Evolutionary conservation across 2,797 vertebrate genomes (phyloP).

Genomic region (Monodelphis domestica): DNA sequence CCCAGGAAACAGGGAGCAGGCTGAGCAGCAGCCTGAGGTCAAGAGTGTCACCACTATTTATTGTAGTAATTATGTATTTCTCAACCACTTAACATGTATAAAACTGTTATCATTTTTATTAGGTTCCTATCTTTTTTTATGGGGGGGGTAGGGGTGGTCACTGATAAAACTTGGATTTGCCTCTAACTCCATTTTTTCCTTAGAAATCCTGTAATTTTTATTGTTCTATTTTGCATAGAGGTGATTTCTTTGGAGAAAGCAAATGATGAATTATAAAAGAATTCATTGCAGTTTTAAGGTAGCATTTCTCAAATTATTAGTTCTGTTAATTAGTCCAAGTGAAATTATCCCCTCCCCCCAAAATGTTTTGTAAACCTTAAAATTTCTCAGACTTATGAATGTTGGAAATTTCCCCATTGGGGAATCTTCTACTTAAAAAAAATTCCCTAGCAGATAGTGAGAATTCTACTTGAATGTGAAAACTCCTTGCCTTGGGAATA

Average conservation of each 20-base stretch:
- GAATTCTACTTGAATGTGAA: too few relatives aligned
- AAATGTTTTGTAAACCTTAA: too few relatives aligned
- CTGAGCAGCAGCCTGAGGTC: not conserved
- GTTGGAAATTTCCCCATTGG: too few relatives aligned
- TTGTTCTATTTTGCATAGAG: not conserved
- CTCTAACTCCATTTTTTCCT: not conserved
- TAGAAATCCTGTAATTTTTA: not conserved
- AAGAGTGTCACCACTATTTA: not conserved
- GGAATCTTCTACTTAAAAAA: too few relatives aligned
- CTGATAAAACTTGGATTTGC: too few relatives aligned
- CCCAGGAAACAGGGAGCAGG: not conserved
- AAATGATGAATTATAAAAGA: not conserved
- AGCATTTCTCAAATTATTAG: not conserved
- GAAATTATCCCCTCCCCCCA: too few relatives aligned
- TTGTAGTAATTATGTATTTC: not conserved
- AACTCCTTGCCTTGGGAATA: too few relatives aligned
- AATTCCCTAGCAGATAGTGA: too few relatives aligned
- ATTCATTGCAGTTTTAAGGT: too few relatives aligned
- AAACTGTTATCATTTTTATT: not conserved
- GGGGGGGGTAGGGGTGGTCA: too few relatives aligned
- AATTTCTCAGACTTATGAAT: too few relatives aligned
- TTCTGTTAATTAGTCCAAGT: not conserved
- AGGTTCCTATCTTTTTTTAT: too few relatives aligned
- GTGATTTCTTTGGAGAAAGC: not conserved
- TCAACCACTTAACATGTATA: not conserved